Evolutionary conservation across 2,113 vertebrate genomes (phyloP), one percentile per base, ranked within the genome.

Genomic region (Okapia johnstoni): DNA sequence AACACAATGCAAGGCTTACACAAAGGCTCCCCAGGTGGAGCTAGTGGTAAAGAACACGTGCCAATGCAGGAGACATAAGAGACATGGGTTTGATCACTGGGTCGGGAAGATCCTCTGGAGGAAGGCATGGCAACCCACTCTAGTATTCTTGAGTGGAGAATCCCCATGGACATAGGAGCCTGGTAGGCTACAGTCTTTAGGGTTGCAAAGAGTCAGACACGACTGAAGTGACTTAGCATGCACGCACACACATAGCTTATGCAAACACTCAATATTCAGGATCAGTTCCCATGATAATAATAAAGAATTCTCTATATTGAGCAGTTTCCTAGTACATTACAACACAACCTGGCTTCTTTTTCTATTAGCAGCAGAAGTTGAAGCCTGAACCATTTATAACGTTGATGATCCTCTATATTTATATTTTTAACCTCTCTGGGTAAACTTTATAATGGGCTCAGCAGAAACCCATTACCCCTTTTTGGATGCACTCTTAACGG

Each of bases 1-100:
- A 79, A 33, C 10, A 52, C 46, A 40, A n/a, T 1, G 0, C 10
- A 17, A 7, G 15, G 21, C 4, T 60, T 58, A 30, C 0, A 43
- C 30, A 60, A 87, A 43, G 70, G 23, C 12, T 43, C 3, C 23
- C 70, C 23, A 14, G 70, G 40, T 26, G 23, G 40, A 43, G 40
- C 23, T 76, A 26, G 40, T 43, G 70, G 23, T 76, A 43, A 76
- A 43, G 40, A 43, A 43, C 70, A 26, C 0, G 30, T 43, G 40
- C 23, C 70, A 43, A 2, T 26, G 40, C 58, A 61, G 28, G 58
- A 61, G 12, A 61, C 58, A 61, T 30, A 61, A 76, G 70, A 26
- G 40, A 43, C 1, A 0, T 0, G 0, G 40, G 40, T 43, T 76
- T 0, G 3, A 2, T 76, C 70, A 7, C 40, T 26, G 36, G 23